A percentile compares a stretch with the other conserved stretches of the same genome.
These are phyloP conservation scores for Megaleporinus macrocephalus DNA, from an alignment of 2,113 vertebrate genomes.

Conservation along the genomic window DNA sequence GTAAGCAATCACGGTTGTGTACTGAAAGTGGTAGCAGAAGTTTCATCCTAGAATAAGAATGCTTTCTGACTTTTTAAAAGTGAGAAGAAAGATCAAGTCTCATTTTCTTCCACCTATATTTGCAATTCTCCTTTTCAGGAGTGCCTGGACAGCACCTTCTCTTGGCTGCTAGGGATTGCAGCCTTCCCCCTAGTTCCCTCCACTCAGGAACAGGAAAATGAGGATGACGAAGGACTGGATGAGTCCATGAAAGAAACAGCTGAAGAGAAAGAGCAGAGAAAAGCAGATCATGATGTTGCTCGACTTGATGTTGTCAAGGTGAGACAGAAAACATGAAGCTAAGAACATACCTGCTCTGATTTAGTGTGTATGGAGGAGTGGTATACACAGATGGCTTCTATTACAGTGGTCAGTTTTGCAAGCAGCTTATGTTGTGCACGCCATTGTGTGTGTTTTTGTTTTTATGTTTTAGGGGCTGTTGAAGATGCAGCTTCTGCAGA, in stretches of 20 bases:
- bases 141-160: constrained; percentile 87
- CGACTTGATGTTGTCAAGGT: constrained; percentile 90
- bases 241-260: constrained; percentile 67
- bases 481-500: constrained; percentile 88
- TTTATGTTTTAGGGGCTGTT: constrained; percentile 84
- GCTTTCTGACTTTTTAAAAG: too few relatives aligned
- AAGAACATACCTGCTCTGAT: not conserved
- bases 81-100: too few relatives aligned
- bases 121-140: constrained; percentile 72
- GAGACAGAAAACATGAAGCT: constrained; percentile 24
- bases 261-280: constrained; percentile 84
- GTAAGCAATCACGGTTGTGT: too few relatives aligned
- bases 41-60: too few relatives aligned
- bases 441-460: not conserved
- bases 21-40: too few relatives aligned
- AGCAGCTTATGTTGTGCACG: not conserved
- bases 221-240: constrained; percentile 75
- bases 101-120: not conserved
- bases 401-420: not conserved
- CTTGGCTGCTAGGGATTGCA: constrained; percentile 87
- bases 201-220: constrained; percentile 81
- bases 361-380: not conserved
- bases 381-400: not conserved
- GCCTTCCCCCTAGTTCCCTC: constrained; percentile 85
- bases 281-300: constrained; percentile 85